Base-by-base conservation (phyloP, 23 tunicate species). In the Phallusia fumigata region DNA sequence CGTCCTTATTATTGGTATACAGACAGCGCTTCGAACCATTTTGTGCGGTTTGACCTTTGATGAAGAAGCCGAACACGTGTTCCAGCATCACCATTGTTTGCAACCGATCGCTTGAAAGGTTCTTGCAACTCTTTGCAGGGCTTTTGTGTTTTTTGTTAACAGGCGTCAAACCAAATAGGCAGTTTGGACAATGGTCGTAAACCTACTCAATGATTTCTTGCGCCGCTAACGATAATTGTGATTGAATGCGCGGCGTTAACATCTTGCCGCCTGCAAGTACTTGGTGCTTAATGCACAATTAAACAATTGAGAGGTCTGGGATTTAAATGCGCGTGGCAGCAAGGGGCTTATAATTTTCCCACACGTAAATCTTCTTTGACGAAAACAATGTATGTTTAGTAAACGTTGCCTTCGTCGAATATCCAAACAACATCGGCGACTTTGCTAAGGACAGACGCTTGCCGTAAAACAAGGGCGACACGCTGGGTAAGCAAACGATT, bases 401-500 rank as follows among this genome's bases (percentile, higher is more conserved):
- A 24, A 58, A 22, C 69, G 28, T 58, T 13, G 69, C 5, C 69
- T 3, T 24, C 8, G 47, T 40, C 47, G 47, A 40, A 40, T 40
- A 40, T 40, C 47, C 47, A 40, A 5, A 40, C 47, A 40, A 40
- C 47, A 40, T 40, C 10, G 10, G 69, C 13, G 69, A 3, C 1
- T 6, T 13, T 58, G 69, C 13, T 13, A 40, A 40, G 10, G 47
- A 40, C 47, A 40, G 47, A 40, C 47, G 47, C 47, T 40, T 40
- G 47, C 47, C 47, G 47, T 8, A 58, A 58, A 58, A 58, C 69
- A 58, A 58, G 28, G 69, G 13, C 26, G 28, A 11, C 69, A 58
- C 69, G 69, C 69, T 58, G 69, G 8, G 69, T 24, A 24, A 13
- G 69, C 69, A 58, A 58, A 58, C 69, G 69, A 58, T 58, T 58